These are phyloP conservation scores for human (Homo sapiens) DNA, from an alignment of 2,113 vertebrate genomes.

Conservation along the genomic window DNA sequence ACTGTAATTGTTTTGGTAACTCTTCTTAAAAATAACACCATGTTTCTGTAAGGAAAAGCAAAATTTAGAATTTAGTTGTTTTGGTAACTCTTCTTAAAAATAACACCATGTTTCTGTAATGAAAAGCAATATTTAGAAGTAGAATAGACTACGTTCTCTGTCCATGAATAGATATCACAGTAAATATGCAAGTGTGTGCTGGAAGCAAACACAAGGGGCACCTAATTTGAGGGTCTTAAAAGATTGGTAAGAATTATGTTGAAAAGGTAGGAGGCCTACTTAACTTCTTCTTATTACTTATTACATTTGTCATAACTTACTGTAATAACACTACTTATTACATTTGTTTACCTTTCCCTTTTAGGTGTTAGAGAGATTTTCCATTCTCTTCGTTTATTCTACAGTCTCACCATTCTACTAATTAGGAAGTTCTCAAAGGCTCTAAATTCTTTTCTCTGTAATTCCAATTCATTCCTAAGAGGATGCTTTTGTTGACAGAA, in stretches of 20 bases:
- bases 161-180: not conserved
- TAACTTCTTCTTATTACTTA: not conserved
- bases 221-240: not conserved
- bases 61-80: not conserved
- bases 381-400: slow-evolving; percentile 28
- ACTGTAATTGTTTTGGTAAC: not conserved
- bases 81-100: not conserved
- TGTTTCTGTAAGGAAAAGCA: not conserved
- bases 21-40: not conserved
- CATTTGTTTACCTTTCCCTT: slow-evolving; percentile 28
- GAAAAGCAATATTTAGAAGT: not conserved
- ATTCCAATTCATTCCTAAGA: slow-evolving; percentile 23
- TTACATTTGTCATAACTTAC: not conserved
- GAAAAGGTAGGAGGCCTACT: not conserved
- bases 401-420: not conserved
- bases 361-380: slow-evolving; percentile 29
- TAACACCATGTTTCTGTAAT: not conserved
- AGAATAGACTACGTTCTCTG: not conserved
- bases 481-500: not conserved
- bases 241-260: not conserved
- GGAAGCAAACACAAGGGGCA: not conserved
- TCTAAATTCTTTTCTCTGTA: not conserved
- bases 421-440: slow-evolving; percentile 35
- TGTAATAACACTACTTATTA: not conserved
- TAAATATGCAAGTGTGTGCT: not conserved